Conservation (phyloP, 2,888 invertebrate genomes). For the Notodonta ziczac region DNA sequence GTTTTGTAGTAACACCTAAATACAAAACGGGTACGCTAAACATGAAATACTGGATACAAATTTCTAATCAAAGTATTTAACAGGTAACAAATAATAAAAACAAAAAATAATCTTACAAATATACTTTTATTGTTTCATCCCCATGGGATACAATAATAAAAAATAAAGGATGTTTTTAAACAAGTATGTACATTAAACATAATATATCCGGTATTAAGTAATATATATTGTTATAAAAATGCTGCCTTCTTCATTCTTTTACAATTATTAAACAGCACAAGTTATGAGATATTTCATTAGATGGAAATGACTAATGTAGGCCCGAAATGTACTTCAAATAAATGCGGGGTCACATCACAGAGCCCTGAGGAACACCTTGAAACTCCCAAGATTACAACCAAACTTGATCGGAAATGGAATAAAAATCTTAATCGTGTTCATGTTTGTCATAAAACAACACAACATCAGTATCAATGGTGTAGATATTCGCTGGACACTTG, state of each 20-base stretch:
- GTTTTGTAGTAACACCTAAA: too few species aligned
- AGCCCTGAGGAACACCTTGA: background rate
- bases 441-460: conserved; percentile 62
- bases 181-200: background rate
- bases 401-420: background rate
- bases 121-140: background rate
- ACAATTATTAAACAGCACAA: too few species aligned
- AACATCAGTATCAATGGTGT: conserved; percentile 59
- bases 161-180: background rate
- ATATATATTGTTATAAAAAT: background rate
- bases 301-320: background rate
- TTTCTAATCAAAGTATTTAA: too few species aligned
- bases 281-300: background rate
- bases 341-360: background rate
- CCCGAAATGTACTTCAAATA: background rate
- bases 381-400: background rate
- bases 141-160: background rate
- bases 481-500: conserved; percentile 60
- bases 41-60: too few species aligned
- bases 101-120: too few species aligned
- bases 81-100: too few species aligned
- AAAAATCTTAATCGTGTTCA: conserved; percentile 41
- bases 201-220: background rate
- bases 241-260: too few species aligned
- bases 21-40: too few species aligned